Base-by-base conservation (phyloP, 2,113 vertebrate species). In the Aphelocoma coerulescens region DNA sequence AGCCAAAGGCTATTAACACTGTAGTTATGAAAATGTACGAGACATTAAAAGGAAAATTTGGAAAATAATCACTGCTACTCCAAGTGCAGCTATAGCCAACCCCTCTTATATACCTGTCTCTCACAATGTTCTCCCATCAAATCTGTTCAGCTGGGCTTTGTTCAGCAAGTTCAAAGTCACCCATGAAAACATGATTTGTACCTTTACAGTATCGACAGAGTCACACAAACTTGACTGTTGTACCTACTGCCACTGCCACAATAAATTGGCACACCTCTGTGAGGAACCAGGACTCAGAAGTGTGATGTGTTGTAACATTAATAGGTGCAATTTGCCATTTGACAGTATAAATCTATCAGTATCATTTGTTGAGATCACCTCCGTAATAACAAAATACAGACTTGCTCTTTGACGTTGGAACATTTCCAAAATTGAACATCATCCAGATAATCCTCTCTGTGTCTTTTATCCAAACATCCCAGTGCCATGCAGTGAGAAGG, bases 401-500 rank as follows among this genome's bases (percentile, higher is more conserved):
- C 72, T 58, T 83, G n/a, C 13, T 94, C 43, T 59, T 41, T 61
- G 65, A 84, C 35, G 32, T 22, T 81, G 86, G 85, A 93, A 63
- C 23, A 27, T 54, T 90, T 93, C 82, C 93, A 95, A 33, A 96
- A 93, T 22, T 86, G 88, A 93, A 78, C 61, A 88, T 69, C 52
- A 78, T 81, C 68, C 84, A 92, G 76, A 81, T 90, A 91, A 80
- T 90, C 55, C 19, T 87, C 52, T 69, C 57, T 27, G 55, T 93
- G 90, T 72, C 88, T 94, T 91, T 88, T 77, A 71, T 93, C 82
- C 90, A 96, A 95, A 89, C n/a, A 92, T 61, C 69, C n/a, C 37
- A 54, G 65, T 1, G 4, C 57, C 81, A 39, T 67, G 52, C 49
- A 66, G 35, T 17, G 16, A 91, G 35, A 55, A 85, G 67, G 76